Percentiles rank a stretch among this genome's conserved stretches.
These are phyloP conservation scores for Machimus rusticus DNA, from an alignment of 2,888 invertebrate species.

Conservation along the genomic window DNA sequence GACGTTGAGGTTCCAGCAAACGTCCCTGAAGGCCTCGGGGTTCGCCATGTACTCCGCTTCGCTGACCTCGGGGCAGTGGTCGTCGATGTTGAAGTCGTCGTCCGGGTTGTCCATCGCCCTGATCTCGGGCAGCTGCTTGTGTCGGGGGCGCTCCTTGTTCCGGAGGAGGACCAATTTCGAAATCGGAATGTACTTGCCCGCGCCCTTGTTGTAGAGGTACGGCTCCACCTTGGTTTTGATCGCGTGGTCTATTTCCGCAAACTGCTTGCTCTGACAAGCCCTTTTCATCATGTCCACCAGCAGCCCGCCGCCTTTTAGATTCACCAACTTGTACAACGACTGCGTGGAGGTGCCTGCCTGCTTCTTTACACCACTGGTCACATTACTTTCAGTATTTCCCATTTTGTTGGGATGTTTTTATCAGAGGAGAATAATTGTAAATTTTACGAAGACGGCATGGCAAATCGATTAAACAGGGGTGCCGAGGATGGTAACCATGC, in stretches of 20 bases:
- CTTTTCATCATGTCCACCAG: conserved; percentile 92
- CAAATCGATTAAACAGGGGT: conserved; percentile 22
- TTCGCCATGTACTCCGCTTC: conserved; percentile 70
- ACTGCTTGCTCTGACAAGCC: conserved; percentile 88
- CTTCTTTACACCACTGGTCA: conserved; percentile 93
- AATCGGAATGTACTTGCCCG: conserved; percentile 89
- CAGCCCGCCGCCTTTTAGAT: conserved; percentile 93
- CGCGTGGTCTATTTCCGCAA: conserved; percentile 89
- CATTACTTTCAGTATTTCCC: conserved; percentile 89
- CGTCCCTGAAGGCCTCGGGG: conserved; percentile 78
- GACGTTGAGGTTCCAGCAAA: conserved; percentile 88
- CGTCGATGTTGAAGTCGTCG: conserved; percentile 83
- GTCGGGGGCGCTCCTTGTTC: conserved; percentile 83
- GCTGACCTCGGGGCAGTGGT: conserved; percentile 73
- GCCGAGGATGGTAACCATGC: neutral
- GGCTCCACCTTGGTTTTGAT: conserved; percentile 91
- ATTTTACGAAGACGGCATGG: neutral
- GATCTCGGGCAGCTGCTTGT: conserved; percentile 80
- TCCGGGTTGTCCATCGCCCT: conserved; percentile 84
- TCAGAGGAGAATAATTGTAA: neutral
- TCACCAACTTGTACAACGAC: conserved; percentile 86
- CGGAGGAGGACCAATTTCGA: conserved; percentile 85
- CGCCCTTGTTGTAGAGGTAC: conserved; percentile 92
- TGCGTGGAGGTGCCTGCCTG: conserved; percentile 88
- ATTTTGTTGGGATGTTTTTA: conserved; percentile 57